phyloP scores from a whole-genome alignment of 2,113 vertebrate species.

The Carlito syrichta region DNA sequence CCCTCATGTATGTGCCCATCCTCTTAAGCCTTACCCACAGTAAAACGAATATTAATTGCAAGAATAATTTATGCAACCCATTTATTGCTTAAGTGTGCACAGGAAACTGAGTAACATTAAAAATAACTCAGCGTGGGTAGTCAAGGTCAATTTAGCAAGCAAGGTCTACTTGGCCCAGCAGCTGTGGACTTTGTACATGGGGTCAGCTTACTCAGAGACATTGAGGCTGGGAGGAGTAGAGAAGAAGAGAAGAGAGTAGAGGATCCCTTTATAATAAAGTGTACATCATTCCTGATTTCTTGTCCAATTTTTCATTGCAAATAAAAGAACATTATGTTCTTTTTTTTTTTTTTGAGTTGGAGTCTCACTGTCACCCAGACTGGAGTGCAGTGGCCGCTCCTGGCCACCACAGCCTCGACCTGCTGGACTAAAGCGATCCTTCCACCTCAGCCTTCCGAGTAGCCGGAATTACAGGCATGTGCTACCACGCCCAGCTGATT shows the following conservation, averaged over 20 bases:
- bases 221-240: not conserved
- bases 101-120: not conserved
- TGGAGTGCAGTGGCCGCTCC: too few relatives aligned
- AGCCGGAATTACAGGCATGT: too few relatives aligned
- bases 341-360: too few relatives aligned
- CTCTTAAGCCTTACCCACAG: not conserved
- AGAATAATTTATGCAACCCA: slow-evolving; percentile 4
- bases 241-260: not conserved
- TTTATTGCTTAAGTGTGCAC: slow-evolving; percentile 3
- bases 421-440: too few relatives aligned
- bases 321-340: slow-evolving; percentile 9
- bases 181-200: not conserved
- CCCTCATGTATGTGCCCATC: not conserved
- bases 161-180: not conserved
- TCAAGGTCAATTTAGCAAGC: slow-evolving; percentile 26
- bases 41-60: slow-evolving; percentile 26
- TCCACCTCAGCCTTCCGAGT: too few relatives aligned
- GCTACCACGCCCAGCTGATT: too few relatives aligned
- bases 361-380: too few relatives aligned
- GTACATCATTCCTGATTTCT: not conserved
- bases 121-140: not conserved
- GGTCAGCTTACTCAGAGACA: not conserved
- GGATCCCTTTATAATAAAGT: not conserved
- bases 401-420: too few relatives aligned
- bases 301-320: slow-evolving; percentile 26